These are phyloP conservation scores for Lithophane semibrunnea DNA, from an alignment of 2,888 invertebrate genomes.

Conservation along the genomic window DNA sequence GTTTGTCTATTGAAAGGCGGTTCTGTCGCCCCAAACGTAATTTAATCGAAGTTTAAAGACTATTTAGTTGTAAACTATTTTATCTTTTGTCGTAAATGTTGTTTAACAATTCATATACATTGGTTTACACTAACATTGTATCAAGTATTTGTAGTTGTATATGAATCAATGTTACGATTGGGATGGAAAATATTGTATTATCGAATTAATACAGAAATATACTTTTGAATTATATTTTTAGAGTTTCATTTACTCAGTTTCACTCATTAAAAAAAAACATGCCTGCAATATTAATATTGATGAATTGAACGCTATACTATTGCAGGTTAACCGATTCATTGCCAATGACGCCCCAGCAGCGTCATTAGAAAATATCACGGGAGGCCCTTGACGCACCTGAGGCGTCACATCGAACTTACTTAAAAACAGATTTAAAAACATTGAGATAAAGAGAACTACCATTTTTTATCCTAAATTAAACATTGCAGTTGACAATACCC, in stretches of 20 bases:
- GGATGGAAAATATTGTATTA: conserved; percentile 65
- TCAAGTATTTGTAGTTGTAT: conserved; percentile 63
- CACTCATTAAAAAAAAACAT: not conserved
- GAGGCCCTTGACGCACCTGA: too few species aligned
- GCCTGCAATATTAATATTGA: not conserved
- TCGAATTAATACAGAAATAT: conserved; percentile 66
- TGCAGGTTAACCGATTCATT: too few species aligned
- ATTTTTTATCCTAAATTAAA: too few species aligned
- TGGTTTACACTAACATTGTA: conserved; percentile 62
- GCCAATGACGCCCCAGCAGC: too few species aligned
- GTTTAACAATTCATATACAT: conserved; percentile 55
- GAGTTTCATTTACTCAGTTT: conserved; percentile 31
- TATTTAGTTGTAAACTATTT: conserved; percentile 62
- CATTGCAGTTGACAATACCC: too few species aligned
- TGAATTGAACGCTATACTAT: too few species aligned
- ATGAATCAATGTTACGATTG: conserved; percentile 68
- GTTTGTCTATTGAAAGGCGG: conserved; percentile 37
- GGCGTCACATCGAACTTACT: too few species aligned
- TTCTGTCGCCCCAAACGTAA: conserved; percentile 38
- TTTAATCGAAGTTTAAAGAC: conserved; percentile 65
- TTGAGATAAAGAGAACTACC: too few species aligned
- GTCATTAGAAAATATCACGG: too few species aligned
- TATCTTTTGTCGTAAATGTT: conserved; percentile 44
- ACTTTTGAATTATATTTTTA: conserved; percentile 65
- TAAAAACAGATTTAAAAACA: too few species aligned